phyloP scores from a whole-genome alignment of 64 coral and sea anemone species.

The Pachyseris speciosa region DNA sequence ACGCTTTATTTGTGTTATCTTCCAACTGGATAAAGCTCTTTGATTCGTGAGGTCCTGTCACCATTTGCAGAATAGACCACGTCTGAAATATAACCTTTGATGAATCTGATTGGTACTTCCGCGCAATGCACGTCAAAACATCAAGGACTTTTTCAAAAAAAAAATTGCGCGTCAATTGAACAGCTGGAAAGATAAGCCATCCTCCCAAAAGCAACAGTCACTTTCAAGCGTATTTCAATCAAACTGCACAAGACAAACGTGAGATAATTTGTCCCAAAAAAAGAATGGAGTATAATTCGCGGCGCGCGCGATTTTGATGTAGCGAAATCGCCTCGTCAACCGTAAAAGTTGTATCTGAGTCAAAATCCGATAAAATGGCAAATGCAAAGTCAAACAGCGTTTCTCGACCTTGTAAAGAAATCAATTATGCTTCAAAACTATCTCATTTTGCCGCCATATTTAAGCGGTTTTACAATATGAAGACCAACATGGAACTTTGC shows the following conservation, averaged over 20 bases:
- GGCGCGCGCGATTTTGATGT: not conserved
- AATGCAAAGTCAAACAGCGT: not conserved
- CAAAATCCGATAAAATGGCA: not conserved
- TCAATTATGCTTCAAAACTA: not conserved
- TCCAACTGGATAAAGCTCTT: not conserved
- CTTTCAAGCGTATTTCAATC: not conserved
- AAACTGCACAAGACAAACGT: not conserved
- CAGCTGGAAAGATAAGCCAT: slow-evolving; percentile 39
- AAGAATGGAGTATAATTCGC: not conserved
- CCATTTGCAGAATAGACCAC: slow-evolving; percentile 5
- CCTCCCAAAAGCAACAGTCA: not conserved
- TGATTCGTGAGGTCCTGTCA: not conserved
- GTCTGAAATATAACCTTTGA: slow-evolving; percentile 4
- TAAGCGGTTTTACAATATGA: slow-evolving; percentile 78
- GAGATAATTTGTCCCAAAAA: not conserved
- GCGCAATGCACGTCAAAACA: not conserved
- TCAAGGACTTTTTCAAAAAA: not conserved
- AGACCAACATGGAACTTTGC: slow-evolving; percentile 74
- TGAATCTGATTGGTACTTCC: not conserved
- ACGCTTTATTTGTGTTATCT: slow-evolving; percentile 1
- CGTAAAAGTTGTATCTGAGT: not conserved
- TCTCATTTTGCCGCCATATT: slow-evolving; percentile 57
- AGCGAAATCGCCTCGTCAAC: not conserved
- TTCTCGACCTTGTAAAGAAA: not conserved
- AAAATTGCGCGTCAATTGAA: not conserved